Conservation (phyloP, 2,113 vertebrate genomes). For the Cinclus cinclus region DNA sequence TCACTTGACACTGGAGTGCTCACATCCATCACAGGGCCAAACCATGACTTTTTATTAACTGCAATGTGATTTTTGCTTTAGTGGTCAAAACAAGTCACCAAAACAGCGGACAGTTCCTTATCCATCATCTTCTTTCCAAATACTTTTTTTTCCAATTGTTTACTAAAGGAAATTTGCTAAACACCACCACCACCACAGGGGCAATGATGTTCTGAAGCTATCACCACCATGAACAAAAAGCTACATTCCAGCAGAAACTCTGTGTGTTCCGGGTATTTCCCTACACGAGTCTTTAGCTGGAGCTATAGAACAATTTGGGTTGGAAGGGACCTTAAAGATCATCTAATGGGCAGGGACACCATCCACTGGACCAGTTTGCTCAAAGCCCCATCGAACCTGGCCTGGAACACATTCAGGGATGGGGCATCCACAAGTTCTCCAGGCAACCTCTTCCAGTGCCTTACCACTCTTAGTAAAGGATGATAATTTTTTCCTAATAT, state of each 20-base stretch:
- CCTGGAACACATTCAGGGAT: neutral
- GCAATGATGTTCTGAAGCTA: neutral
- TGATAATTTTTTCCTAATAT: neutral
- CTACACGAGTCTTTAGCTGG: neutral
- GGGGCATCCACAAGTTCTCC: neutral
- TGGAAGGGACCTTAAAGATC: neutral
- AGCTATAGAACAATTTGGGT: rapidly evolving
- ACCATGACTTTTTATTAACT: neutral
- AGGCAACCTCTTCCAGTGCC: neutral
- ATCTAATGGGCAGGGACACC: neutral
- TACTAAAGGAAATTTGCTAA: neutral
- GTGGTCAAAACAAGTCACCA: neutral
- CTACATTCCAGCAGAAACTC: neutral
- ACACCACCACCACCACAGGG: neutral
- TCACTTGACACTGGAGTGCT: neutral
- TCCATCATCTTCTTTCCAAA: neutral
- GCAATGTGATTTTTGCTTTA: neutral
- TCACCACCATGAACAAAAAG: neutral
- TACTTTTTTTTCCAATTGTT: neutral
- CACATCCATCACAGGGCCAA: neutral
- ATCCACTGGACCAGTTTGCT: neutral
- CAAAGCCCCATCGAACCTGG: neutral
- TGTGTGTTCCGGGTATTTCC: neutral
- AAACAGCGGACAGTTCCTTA: neutral
- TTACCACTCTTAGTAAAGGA: neutral